Conservation (phyloP, 2,113 vertebrate species). For the Ceuthmochares aereus region DNA sequence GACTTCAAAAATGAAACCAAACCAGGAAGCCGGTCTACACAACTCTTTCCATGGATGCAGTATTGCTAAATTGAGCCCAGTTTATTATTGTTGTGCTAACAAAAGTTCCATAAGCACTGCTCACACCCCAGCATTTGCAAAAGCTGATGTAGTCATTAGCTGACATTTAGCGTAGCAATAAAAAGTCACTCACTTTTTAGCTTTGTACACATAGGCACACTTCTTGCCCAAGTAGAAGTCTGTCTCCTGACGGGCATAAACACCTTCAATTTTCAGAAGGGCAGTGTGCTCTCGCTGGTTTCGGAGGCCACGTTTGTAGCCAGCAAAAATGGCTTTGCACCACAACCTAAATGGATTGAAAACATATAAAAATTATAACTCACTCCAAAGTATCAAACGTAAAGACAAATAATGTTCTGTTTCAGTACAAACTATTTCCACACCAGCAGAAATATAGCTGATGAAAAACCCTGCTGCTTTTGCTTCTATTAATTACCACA, state of each 20-base stretch:
- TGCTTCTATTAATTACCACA: neutral
- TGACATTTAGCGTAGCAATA: neutral
- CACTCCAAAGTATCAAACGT: rapidly evolving
- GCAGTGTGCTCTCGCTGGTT: conserved; percentile 98
- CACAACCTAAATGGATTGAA: conserved; percentile 83
- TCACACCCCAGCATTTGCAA: neutral
- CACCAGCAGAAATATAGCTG: neutral
- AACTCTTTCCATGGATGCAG: neutral
- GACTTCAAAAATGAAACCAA: neutral
- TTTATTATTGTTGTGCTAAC: neutral
- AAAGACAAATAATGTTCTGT: neutral
- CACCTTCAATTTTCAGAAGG: conserved; percentile 95
- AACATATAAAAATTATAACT: neutral
- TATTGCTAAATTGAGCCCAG: neutral
- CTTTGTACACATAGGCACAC: conserved; percentile 98
- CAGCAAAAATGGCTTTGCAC: conserved; percentile 96
- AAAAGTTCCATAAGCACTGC: neutral
- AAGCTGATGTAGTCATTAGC: rapidly evolving
- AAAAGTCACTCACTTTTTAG: conserved; percentile 89
- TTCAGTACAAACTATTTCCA: neutral
- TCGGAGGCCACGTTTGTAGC: conserved; percentile 95
- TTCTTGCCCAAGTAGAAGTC: conserved; percentile 97
- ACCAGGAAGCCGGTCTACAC: neutral
- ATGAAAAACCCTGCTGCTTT: neutral
- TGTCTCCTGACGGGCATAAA: conserved; percentile 90